These are phyloP conservation scores for Rhabdomys pumilio DNA, from an alignment of 2,797 vertebrate species.

Conservation along the genomic window DNA sequence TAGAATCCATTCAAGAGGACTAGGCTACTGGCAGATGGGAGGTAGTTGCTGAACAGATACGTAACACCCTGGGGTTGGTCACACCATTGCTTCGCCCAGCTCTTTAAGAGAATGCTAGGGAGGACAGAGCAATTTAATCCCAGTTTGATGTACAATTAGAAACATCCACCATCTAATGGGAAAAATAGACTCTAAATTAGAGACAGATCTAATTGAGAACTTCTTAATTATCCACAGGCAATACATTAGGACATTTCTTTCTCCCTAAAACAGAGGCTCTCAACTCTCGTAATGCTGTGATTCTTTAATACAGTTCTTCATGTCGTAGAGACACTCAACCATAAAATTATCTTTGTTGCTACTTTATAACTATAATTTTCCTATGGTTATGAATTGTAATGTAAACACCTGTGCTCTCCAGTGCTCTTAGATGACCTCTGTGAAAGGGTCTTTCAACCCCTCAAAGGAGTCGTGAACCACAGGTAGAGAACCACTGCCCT, in stretches of 20 bases:
- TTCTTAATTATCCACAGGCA: background rate
- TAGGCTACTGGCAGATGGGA: background rate
- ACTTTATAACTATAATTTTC: background rate
- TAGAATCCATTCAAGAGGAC: background rate
- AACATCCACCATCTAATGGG: background rate
- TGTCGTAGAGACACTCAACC: too few relatives aligned
- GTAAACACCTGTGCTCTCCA: background rate
- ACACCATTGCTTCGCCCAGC: too few relatives aligned
- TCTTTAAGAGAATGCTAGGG: background rate
- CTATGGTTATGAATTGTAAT: background rate
- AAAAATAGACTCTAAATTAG: background rate
- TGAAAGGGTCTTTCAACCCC: background rate
- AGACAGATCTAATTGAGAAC: background rate
- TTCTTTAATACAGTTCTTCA: background rate
- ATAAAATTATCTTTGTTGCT: background rate
- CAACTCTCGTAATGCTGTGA: background rate
- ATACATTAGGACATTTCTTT: background rate
- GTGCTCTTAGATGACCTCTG: background rate
- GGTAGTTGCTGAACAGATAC: background rate
- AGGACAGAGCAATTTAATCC: background rate
- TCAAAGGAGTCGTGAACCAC: background rate
- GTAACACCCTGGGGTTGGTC: background rate
- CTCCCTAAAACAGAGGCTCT: background rate
- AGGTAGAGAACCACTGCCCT: too few relatives aligned
- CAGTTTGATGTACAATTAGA: background rate